Percentiles rank a stretch among this genome's conserved stretches.
These are phyloP conservation scores for Acrobasis suavella DNA, from an alignment of 2,888 invertebrate species.

Conservation along the genomic window DNA sequence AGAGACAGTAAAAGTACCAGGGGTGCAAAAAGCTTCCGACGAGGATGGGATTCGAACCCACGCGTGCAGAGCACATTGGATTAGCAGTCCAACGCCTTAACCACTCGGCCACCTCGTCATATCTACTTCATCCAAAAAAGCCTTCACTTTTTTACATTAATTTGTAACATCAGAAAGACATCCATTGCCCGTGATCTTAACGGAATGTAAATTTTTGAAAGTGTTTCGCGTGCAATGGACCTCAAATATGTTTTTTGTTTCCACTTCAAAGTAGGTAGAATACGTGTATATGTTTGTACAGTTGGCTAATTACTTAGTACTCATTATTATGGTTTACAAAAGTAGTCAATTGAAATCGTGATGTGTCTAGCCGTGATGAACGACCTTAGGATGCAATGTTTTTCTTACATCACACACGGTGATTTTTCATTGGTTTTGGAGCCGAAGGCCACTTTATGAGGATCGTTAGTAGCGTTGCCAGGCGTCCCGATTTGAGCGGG, in stretches of 20 bases:
- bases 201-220: not conserved
- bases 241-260: not conserved
- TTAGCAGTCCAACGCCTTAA: constrained; percentile 88
- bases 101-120: constrained; percentile 82
- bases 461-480: too few relatives aligned
- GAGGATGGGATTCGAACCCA: constrained; percentile 93
- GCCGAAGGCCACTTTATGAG: too few relatives aligned
- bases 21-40: constrained; percentile 63
- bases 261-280: not conserved
- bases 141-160: not conserved
- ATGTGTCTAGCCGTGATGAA: not conserved
- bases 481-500: too few relatives aligned
- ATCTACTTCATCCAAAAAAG: not conserved
- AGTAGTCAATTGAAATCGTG: not conserved
- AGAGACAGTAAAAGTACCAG: not conserved
- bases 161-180: not conserved
- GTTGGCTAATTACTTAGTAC: not conserved
- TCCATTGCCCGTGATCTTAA: not conserved
- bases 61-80: constrained; percentile 93
- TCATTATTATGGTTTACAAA: not conserved
- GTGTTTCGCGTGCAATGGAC: not conserved
- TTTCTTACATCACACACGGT: too few relatives aligned
- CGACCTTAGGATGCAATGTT: too few relatives aligned
- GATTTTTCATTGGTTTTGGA: too few relatives aligned
- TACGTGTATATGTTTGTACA: not conserved